Evolutionary conservation across 2,113 vertebrate species (phyloP).

Genomic region (Prionailurus bengalensis): DNA sequence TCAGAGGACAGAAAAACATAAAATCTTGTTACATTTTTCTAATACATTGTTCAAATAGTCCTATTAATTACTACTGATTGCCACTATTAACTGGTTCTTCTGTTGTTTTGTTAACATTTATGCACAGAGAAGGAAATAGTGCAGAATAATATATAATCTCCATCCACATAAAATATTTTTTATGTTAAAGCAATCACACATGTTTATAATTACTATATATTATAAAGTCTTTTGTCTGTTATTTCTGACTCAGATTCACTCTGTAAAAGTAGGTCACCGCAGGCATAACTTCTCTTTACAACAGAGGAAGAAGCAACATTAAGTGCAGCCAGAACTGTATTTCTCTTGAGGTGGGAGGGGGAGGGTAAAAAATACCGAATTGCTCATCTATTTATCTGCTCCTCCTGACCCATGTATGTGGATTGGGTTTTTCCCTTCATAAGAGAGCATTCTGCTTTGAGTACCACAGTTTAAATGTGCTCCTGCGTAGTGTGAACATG

Average conservation of each 20-base stretch:
- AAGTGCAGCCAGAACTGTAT: background rate
- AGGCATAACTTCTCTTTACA: background rate
- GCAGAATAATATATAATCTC: background rate
- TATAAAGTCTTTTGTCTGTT: background rate
- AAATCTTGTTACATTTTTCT: slow-evolving; percentile 22
- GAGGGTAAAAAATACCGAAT: background rate
- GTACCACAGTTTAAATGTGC: background rate
- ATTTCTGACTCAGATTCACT: background rate
- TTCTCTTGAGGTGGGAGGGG: background rate
- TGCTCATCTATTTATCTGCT: background rate
- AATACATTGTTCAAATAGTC: background rate
- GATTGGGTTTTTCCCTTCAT: background rate
- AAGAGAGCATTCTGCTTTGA: background rate
- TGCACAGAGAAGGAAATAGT: background rate
- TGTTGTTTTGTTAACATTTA: slow-evolving; percentile 21
- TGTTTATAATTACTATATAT: background rate
- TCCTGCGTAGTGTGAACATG: background rate
- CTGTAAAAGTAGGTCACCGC: background rate
- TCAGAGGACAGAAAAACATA: background rate
- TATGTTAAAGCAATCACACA: background rate
- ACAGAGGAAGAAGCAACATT: background rate
- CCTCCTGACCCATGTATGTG: background rate
- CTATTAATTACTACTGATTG: background rate
- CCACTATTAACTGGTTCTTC: background rate
- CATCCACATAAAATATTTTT: background rate